Evolutionary conservation across 2,113 vertebrate species (phyloP), one percentile per base, ranked within the genome.

Genomic region (Xiphophorus maculatus): DNA sequence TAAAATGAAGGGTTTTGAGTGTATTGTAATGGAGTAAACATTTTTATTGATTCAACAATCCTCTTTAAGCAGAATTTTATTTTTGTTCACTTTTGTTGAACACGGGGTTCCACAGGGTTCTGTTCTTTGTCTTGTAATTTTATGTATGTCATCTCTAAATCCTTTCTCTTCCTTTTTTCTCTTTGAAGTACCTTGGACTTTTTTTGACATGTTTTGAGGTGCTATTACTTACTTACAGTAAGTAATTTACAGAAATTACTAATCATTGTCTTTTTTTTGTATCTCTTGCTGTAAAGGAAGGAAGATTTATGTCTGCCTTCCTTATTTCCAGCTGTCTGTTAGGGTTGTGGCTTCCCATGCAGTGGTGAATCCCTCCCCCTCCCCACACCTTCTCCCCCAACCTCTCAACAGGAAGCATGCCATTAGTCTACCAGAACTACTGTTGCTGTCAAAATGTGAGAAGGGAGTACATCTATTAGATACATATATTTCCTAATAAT

Each of bases 1-100:
- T 90, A 86, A 92, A 89, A 89, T 80, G 76, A 92, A 92, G 90
- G 86, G 84, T 82, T 89, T 89, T 86, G 88, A 91, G 88, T 88
- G 86, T 82, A 63, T 76, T 66, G 74, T 82, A 81, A 88, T 86
- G 90, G 79, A 37, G 62, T 27, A 9, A 70, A 68, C 4, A 33
- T 76, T 82, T 92, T 85, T 85, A 83, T 85, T 79, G 79, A 42
- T 58, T 66, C 72, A 25, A 83, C 51, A 3, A 61, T 79, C 44
- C 44, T 48, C 44, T 17, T 48, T 17, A 19, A 48, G 5, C 5
- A 17, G 44, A 48, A 48, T 5, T 48, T 19, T 7, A 58, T 58
- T 9, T 58, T 58, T n/a, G 51, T 10, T 25, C 25, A 58, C 9
- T 58, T 25, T 58, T 48, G 17, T 48, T 48, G 17, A 42, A 42